Evolutionary conservation across 2,888 invertebrate species (phyloP), one percentile per base, ranked within the genome.

Genomic region (Coelinius sp.): DNA sequence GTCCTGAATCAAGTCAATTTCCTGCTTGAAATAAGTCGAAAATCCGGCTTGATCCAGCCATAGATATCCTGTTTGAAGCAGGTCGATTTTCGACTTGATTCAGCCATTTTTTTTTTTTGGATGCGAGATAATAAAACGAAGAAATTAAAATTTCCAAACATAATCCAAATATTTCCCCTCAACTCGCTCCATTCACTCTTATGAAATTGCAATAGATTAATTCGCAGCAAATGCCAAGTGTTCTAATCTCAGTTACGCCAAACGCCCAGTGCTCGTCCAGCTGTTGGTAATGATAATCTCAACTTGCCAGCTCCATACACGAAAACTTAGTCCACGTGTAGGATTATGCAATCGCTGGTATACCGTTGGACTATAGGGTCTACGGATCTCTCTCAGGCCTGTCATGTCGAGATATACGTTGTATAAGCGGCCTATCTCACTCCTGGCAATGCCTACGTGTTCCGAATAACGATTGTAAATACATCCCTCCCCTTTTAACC

Each of bases 271-370:
- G 20, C 12, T 62, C 73, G 31, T 71, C 76, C 68, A 75, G 75
- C 77, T 77, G 78, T 77, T 78, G 75, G 75, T 76, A 78, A 80
- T 78, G 79, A 80, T 81, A 82, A 81, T 79, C 24, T 25, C 25
- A 12, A 25, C 25, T 53, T 78, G 78, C 73, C 75, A 68, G 75
- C 76, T 24, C 68, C 44, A 25, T 53, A 38, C 53, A 52, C 20
- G 67, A 53, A 67, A 67, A 67, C 67, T 68, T 71, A 59, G 67
- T 63, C 68, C 27, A 35, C 53, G 69, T 24, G 49, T 69, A 63
- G 62, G 62, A 69, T 69, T 69, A 69, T 68, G 68, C 68, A 68
- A 68, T 53, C 59, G 44, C 38, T 41, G n/a, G 59, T 59, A 59
- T 24, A 25, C n/a, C 25, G 25, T 25, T 25, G 14, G 20, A 24